phyloP scores from a whole-genome alignment of 2,888 invertebrate species.

The Gastrophysa polygoni region DNA sequence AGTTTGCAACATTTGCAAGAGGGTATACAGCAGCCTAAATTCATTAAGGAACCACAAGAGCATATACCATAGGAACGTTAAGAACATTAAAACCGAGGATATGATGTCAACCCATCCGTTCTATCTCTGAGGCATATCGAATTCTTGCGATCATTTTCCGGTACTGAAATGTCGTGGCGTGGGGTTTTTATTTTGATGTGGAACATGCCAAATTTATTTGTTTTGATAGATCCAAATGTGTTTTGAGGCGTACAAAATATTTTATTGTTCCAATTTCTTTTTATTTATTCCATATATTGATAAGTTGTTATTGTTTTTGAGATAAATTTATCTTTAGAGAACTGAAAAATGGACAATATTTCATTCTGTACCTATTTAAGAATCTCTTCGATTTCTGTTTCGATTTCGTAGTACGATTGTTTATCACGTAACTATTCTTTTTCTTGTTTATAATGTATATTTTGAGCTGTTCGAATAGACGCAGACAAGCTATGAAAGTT shows the following conservation, averaged over 20 bases:
- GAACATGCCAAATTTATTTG: conserved; percentile 20
- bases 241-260: conserved; percentile 35
- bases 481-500: not conserved
- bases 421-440: not conserved
- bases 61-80: conserved; percentile 84
- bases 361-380: conserved; percentile 14
- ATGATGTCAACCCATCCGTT: conserved; percentile 56
- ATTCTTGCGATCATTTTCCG: conserved; percentile 1
- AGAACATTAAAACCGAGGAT: conserved; percentile 70
- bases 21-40: conserved; percentile 90
- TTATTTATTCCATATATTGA: conserved; percentile 34
- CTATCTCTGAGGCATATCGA: conserved; percentile 49
- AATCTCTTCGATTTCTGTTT: not conserved
- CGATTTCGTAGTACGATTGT: not conserved
- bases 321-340: conserved; percentile 30
- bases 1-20: conserved; percentile 90
- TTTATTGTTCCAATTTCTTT: conserved; percentile 32
- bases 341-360: conserved; percentile 31
- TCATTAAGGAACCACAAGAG: conserved; percentile 91
- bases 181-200: conserved; percentile 9
- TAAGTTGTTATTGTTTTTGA: conserved; percentile 39
- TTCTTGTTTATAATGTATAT: not conserved
- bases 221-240: conserved; percentile 20
- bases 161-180: conserved; percentile 13
- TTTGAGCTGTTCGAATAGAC: not conserved